Evolutionary conservation across 2,113 vertebrate genomes (phyloP), one percentile per base, ranked within the genome.

Genomic region (Syrmaticus mikado): DNA sequence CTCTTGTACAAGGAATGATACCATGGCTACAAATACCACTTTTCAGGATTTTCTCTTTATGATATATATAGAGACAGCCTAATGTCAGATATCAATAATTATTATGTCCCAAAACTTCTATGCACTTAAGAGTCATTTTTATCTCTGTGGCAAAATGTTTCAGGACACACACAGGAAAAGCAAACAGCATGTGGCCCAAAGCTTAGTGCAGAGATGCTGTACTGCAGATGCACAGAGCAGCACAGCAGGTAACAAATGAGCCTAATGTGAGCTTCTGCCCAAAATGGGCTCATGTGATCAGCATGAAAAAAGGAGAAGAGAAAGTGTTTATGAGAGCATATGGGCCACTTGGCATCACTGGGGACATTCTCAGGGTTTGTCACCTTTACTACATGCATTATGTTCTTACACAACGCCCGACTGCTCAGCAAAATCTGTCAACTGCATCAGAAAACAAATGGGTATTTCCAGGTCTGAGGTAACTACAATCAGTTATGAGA

Each of bases 401-500:
- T 36, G 66, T 70, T 67, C 94, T 89, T 80, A 75, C 71, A 94
- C 60, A 81, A 25, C 21, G 20, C 32, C 65, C 71, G 60, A 76
- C 38, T 77, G 74, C 53, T 46, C 14, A 86, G 61, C 40, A 94
- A 94, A 97, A 91, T 72, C 41, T 11, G 52, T 62, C 76, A 80
- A 15, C 85, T n/a, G n/a, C 38, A 61, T 87, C 88, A 89, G 90
- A 95, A 97, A 95, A 82, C 72, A 82, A 94, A 85, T 41, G 0
- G 18, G 53, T 92, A 78, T 78, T 74, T 67, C 81, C 77, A 78
- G 32, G 34, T 89, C 71, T 66, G 58, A 88, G 45, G 34, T 78
- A 90, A 92, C 81, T 76, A 71, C 16, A 84, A 90, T 73, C 62
- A 85, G 68, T 96, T 96, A 92, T 81, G 76, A 82, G 80, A 87